Conservation (phyloP, 2,888 invertebrate species). For the Eristalinus aeneus region DNA sequence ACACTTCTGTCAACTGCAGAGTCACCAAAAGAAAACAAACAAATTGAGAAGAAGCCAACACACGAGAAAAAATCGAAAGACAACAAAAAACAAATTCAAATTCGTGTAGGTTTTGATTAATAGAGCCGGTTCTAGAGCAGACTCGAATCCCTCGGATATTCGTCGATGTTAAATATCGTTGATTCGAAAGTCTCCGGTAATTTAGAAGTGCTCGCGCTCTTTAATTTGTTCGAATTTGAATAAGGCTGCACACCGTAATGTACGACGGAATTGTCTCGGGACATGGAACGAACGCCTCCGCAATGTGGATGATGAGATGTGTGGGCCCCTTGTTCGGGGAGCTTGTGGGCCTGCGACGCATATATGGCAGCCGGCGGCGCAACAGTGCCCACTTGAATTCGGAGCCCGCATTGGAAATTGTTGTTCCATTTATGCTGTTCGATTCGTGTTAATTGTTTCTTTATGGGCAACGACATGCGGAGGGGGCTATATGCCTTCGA, state of each 20-base stretch:
- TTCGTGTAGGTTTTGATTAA: constrained; percentile 68
- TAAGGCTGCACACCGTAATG: constrained; percentile 54
- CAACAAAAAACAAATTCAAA: background rate
- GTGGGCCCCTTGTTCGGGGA: constrained; percentile 44
- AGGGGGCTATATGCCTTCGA: background rate
- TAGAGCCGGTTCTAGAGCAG: constrained; percentile 47
- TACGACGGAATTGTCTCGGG: constrained; percentile 37
- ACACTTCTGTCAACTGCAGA: constrained; percentile 47
- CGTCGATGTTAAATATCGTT: constrained; percentile 37
- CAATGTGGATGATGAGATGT: constrained; percentile 29
- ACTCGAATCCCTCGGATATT: constrained; percentile 24
- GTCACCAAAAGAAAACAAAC: constrained; percentile 38
- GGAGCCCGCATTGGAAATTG: constrained; percentile 31
- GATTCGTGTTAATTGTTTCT: constrained; percentile 39
- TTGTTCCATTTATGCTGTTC: constrained; percentile 36
- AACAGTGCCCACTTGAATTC: constrained; percentile 44
- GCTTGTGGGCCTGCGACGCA: background rate
- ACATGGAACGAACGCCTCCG: constrained; percentile 43
- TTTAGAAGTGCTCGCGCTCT: constrained; percentile 52
- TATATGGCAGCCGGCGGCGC: background rate
- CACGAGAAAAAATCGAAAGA: background rate
- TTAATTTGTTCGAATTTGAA: constrained; percentile 68
- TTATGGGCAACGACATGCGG: background rate
- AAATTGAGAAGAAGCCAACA: background rate
- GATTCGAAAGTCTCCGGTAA: constrained; percentile 50